Base-by-base conservation (phyloP, 2,113 vertebrate genomes). In the Muntiacus reevesi region DNA sequence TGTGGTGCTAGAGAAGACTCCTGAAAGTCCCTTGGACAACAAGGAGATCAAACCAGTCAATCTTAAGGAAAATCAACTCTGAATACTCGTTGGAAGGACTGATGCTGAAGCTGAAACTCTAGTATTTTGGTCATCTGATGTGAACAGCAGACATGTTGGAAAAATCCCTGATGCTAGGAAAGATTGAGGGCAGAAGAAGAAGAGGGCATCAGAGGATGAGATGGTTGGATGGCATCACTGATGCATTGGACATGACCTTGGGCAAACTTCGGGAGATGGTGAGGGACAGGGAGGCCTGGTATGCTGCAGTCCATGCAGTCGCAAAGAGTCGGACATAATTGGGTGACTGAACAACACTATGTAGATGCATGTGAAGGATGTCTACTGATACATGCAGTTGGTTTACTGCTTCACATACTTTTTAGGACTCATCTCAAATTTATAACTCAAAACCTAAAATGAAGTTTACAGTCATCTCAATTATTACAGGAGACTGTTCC, bases 391-490 rank as follows among this genome's bases (percentile, higher is more conserved):
- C 15, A 78, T 50, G 21, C 8, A 89, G 57, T 82, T 85, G 76
- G 28, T 59, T 88, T 93, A 36, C 4, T 91, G 50, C 50, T 88
- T 95, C 23, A 15, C 6, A 47, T 85, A 67, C 67, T 52, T 92
- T 64, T 94, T 93, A 94, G 40, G 40, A 10, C 95, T 89, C n/a
- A 64, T 59, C 13, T 97, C 21, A 87, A 81, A 89, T 93, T 89
- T 81, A 87, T 40, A 93, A 30, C 62, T 91, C 33, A 90, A 83
- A 93, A 47, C 17, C 28, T 86, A 76, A 92, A 90, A 45, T 60
- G n/a, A 94, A 96, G 27, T 93, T 93, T 85, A 89, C 5, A 79
- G 43, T 64, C 55, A 86, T 93, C 21, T 95, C 93, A 83, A 83
- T 62, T 57, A 81, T 86, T 93, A 16, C 11, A 92, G n/a, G 28